Conservation (phyloP, 2,113 vertebrate genomes). For the Pontoporia blainvillei region DNA sequence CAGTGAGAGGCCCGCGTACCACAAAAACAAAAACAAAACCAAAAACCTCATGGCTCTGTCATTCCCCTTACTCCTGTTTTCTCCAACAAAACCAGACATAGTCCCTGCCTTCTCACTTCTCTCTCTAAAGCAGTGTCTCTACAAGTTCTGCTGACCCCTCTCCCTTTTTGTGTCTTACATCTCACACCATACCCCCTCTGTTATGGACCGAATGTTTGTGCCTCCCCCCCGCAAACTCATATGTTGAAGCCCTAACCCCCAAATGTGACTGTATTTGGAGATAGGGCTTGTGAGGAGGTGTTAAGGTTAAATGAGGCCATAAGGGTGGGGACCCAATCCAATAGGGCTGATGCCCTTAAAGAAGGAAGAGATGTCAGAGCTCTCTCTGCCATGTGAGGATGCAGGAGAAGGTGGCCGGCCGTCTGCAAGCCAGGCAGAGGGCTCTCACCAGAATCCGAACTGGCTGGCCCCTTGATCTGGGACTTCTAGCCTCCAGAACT, state of each 20-base stretch:
- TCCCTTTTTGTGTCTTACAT: neutral
- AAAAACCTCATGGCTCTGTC: too few species aligned
- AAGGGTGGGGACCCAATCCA: too few species aligned
- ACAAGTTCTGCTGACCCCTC: neutral
- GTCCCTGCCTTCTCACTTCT: neutral
- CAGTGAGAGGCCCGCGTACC: too few species aligned
- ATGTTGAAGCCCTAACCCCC: neutral
- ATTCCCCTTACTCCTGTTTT: too few species aligned
- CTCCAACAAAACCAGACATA: neutral
- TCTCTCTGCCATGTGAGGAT: neutral
- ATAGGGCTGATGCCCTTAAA: neutral
- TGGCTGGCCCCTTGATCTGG: neutral
- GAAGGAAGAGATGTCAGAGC: neutral
- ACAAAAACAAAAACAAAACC: too few species aligned
- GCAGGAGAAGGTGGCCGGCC: neutral
- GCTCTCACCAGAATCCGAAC: neutral
- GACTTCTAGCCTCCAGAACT: neutral
- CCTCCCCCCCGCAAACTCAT: accelerated
- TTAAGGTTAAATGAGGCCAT: neutral
- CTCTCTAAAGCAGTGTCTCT: neutral
- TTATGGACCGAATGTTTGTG: neutral
- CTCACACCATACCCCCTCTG: accelerated
- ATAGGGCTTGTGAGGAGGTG: neutral
- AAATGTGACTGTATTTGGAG: neutral
- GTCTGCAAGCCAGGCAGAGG: neutral